These are phyloP conservation scores for Zaprionus bogoriensis DNA, from an alignment of 2,888 invertebrate species.

Conservation along the genomic window DNA sequence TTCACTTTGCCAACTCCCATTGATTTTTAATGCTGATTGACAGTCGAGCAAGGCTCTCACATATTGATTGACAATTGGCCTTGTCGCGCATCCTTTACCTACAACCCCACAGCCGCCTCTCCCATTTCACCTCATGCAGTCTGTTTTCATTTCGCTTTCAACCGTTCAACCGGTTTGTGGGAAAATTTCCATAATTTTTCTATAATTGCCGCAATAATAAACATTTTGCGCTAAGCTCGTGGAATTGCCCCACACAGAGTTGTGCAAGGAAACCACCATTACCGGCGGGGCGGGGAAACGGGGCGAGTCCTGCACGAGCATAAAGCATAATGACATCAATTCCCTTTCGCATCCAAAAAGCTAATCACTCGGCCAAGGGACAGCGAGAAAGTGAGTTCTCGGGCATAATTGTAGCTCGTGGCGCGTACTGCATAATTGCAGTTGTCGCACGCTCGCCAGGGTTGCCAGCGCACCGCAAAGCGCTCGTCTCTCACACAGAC, in stretches of 20 bases:
- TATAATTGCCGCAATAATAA: conserved; percentile 28
- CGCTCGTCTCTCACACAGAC: conserved; percentile 19
- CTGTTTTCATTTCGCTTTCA: conserved; percentile 16
- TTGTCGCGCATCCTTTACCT: conserved; percentile 19
- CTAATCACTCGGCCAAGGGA: conserved; percentile 58
- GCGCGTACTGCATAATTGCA: conserved; percentile 39
- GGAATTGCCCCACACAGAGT: conserved; percentile 69
- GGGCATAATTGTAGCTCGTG: conserved; percentile 60
- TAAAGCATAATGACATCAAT: conserved; percentile 51
- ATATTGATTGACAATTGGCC: conserved; percentile 51
- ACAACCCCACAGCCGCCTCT: background rate
- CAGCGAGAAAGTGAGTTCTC: conserved; percentile 13
- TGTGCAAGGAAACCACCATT: conserved; percentile 27
- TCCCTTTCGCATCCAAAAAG: conserved; percentile 64
- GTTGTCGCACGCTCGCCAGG: conserved; percentile 32
- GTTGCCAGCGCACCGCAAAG: conserved; percentile 31
- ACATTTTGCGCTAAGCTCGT: conserved; percentile 43
- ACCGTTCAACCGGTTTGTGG: too few relatives aligned
- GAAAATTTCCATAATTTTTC: conserved; percentile 55
- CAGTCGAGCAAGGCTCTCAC: conserved; percentile 35
- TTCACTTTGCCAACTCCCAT: conserved; percentile 45
- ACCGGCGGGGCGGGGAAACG: conserved; percentile 14
- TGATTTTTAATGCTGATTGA: conserved; percentile 76
- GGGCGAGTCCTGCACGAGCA: conserved; percentile 19
- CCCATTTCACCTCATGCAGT: background rate